A percentile compares a stretch with the other conserved stretches of the same genome.
These are phyloP conservation scores for Eilema caniola DNA, from an alignment of 2,888 invertebrate genomes.

Conservation along the genomic window DNA sequence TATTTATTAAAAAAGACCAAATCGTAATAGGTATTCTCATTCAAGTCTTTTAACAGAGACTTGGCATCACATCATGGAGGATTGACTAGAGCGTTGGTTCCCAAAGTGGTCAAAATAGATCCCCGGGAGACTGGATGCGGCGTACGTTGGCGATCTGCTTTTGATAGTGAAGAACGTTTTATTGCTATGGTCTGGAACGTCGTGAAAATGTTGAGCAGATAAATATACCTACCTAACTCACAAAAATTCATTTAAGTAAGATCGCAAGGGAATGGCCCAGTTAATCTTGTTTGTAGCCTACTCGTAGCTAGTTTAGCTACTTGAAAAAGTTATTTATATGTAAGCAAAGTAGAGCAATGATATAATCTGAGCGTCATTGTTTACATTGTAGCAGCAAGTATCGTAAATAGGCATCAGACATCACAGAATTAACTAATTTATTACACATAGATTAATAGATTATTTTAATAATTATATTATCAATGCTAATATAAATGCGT, in stretches of 20 bases:
- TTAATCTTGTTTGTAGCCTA: neutral
- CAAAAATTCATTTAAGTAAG: neutral
- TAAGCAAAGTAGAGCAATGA: conserved; percentile 2
- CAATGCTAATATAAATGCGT: too few species aligned
- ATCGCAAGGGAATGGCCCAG: neutral
- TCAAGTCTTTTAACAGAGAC: too few species aligned
- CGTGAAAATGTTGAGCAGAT: neutral
- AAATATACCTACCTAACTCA: neutral
- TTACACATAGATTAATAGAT: neutral
- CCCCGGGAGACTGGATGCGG: too few species aligned
- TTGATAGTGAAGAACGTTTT: too few species aligned
- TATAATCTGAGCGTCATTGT: conserved; percentile 2
- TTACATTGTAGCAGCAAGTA: neutral
- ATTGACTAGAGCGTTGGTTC: too few species aligned
- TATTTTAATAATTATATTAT: neutral
- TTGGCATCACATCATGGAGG: too few species aligned
- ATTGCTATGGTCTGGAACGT: neutral
- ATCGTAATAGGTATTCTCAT: too few species aligned
- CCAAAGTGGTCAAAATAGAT: too few species aligned
- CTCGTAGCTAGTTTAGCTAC: neutral
- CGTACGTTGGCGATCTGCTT: too few species aligned
- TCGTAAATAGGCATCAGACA: neutral
- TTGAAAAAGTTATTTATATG: neutral
- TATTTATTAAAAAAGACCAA: too few species aligned
- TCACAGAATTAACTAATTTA: neutral